Conservation (phyloP, 2,113 vertebrate genomes). For the Lophius piscatorius region DNA sequence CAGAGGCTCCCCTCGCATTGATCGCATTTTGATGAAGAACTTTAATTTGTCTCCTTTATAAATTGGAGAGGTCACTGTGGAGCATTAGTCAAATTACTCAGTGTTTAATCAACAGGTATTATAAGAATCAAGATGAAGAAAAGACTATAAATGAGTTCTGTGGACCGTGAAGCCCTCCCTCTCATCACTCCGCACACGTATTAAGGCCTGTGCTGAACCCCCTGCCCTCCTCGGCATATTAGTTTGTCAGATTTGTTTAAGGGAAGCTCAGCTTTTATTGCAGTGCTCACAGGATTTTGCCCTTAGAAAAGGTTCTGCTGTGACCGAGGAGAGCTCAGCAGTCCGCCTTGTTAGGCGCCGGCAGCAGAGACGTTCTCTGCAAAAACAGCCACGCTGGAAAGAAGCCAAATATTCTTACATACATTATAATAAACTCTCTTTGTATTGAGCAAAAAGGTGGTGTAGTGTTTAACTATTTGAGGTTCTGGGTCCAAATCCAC, state of each 20-base stretch:
- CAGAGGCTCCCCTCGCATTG: constrained; percentile 65
- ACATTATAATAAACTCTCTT: no score
- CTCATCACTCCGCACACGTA: constrained; percentile 52
- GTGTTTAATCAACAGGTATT: constrained; percentile 73
- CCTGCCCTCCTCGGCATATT: constrained; percentile 1
- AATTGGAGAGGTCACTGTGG: constrained; percentile 64
- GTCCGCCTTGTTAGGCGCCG: no score
- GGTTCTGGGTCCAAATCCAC: no score
- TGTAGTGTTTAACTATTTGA: no score
- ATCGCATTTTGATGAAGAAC: constrained; percentile 73
- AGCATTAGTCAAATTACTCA: constrained; percentile 56
- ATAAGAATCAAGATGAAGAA: constrained; percentile 50
- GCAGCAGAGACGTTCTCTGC: no score
- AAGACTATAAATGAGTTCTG: constrained; percentile 41
- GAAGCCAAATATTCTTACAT: no score
- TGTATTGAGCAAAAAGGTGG: no score
- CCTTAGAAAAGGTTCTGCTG: no score
- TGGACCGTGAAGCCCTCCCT: constrained; percentile 18
- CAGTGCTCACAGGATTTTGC: no score
- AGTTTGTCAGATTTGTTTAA: constrained; percentile 23
- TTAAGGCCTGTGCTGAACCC: constrained; percentile 14
- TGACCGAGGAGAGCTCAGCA: no score
- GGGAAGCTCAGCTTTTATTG: no score
- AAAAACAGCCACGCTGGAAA: no score
- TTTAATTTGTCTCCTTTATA: constrained; percentile 77